Base-by-base conservation (phyloP, 2,888 invertebrate species). In the Cactoblastis cactorum region DNA sequence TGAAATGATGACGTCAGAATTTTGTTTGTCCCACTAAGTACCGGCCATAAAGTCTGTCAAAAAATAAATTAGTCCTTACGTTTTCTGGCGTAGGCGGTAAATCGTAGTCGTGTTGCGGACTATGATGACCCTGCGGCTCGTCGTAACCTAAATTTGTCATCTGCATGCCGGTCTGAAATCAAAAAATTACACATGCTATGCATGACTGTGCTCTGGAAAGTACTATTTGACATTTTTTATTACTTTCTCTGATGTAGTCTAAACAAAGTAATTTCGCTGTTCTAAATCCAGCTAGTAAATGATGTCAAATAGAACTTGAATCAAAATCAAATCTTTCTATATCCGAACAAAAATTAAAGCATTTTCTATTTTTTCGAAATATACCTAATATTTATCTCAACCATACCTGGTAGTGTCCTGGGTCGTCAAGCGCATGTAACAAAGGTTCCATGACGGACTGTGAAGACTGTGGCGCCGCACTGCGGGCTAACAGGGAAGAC, bases 1-100 rank as follows among this genome's bases (percentile, higher is more conserved):
- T n/a, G n/a, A n/a, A n/a, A n/a, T n/a, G n/a, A n/a, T n/a, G n/a
- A n/a, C n/a, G n/a, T n/a, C n/a, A n/a, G n/a, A n/a, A n/a, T n/a
- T n/a, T n/a, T n/a, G n/a, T n/a, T n/a, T n/a, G n/a, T n/a, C n/a
- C n/a, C n/a, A n/a, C n/a, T n/a, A n/a, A n/a, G n/a, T n/a, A n/a
- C n/a, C n/a, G n/a, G n/a, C n/a, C n/a, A n/a, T n/a, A 22, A 22
- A 3, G 22, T 6, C 22, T 4, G 3, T 6, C 6, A 22, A 22
- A 4, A 22, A 4, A 6, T 22, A 28, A 28, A 4, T 6, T 28
- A 9, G 28, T 28, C 91, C 93, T 91, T 88, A 96, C 95, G 62
- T 94, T 94, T 73, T 95, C 96, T 59, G 94, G 95, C 49, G 95
- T 95, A 51, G 93, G 93, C 38, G 96, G 95, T 67, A 95, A 93